phyloP scores from a whole-genome alignment of 1,140 invertebrate species.

The Eciton burchellii region DNA sequence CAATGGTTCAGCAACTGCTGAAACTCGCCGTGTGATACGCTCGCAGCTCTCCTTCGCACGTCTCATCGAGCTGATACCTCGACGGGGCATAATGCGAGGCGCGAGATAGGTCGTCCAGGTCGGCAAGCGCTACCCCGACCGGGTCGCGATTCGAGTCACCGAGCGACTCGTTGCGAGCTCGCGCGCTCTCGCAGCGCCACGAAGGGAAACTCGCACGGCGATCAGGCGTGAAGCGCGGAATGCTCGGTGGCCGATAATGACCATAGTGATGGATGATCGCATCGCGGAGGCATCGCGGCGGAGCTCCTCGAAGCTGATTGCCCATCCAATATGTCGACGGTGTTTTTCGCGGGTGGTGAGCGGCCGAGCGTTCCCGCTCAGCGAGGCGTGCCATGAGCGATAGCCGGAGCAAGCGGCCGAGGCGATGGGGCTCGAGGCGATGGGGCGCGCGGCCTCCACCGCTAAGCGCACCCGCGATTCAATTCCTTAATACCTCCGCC shows the following conservation, averaged over 20 bases:
- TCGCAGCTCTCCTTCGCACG: no score
- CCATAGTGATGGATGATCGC: conserved; percentile 78
- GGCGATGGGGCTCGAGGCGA: conserved; percentile 66
- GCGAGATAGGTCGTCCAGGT: not conserved
- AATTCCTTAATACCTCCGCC: conserved; percentile 76
- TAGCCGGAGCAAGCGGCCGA: conserved; percentile 66
- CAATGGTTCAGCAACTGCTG: conserved; percentile 50
- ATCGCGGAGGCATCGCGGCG: conserved; percentile 69
- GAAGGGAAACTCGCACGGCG: conserved; percentile 64
- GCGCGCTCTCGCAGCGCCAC: not conserved
- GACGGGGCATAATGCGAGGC: not conserved
- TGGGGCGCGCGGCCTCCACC: conserved; percentile 37
- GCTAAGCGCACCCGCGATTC: conserved; percentile 65
- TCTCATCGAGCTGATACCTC: no score
- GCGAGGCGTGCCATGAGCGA: conserved; percentile 77
- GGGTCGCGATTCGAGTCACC: conserved; percentile 23
- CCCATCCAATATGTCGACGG: conserved; percentile 76
- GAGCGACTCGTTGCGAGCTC: conserved; percentile 31
- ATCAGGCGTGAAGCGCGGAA: conserved; percentile 73
- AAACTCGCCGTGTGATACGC: not conserved
- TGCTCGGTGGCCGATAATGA: conserved; percentile 76
- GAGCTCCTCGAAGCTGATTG: conserved; percentile 52
- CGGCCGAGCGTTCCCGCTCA: conserved; percentile 69
- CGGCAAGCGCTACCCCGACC: conserved; percentile 8
- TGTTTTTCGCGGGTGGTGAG: conserved; percentile 59